A percentile compares a stretch with the other conserved stretches of the same genome.
phyloP scores from a whole-genome alignment of 2,113 vertebrate species.

The Pseudopipra pipra region DNA sequence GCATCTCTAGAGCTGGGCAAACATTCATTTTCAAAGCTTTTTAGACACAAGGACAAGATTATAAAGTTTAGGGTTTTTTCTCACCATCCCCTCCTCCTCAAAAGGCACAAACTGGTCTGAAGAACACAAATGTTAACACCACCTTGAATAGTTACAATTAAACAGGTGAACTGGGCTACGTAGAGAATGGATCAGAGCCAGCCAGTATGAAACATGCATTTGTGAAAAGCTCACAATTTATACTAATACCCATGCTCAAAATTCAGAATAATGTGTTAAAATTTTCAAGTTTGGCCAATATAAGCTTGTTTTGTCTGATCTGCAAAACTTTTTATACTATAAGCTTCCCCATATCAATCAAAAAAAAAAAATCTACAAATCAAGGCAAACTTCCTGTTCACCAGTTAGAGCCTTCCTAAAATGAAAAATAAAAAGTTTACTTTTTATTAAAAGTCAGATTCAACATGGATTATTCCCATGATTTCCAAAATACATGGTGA shows the following conservation, averaged over 20 bases:
- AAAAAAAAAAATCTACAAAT: background rate
- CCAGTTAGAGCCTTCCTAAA: background rate
- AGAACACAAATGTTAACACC: background rate
- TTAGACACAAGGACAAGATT: background rate
- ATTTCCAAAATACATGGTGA: background rate
- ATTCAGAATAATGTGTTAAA: background rate
- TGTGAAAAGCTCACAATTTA: background rate
- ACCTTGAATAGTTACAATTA: background rate
- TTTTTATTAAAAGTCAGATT: background rate
- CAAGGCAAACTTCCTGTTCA: background rate
- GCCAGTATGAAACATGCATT: background rate
- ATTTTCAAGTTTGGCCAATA: background rate
- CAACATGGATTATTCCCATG: background rate
- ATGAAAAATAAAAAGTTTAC: background rate
- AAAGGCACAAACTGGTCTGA: background rate
- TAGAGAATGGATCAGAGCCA: background rate
- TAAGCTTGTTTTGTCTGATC: background rate
- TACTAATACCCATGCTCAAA: background rate
- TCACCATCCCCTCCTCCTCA: rapidly evolving
- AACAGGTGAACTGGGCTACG: background rate
- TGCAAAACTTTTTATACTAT: background rate
- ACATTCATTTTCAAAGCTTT: background rate
- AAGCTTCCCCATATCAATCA: background rate
- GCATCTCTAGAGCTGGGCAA: background rate
- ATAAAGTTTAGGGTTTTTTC: background rate